Evolutionary conservation across 2,113 vertebrate genomes (phyloP).

Genomic region (Siniperca knerii): DNA sequence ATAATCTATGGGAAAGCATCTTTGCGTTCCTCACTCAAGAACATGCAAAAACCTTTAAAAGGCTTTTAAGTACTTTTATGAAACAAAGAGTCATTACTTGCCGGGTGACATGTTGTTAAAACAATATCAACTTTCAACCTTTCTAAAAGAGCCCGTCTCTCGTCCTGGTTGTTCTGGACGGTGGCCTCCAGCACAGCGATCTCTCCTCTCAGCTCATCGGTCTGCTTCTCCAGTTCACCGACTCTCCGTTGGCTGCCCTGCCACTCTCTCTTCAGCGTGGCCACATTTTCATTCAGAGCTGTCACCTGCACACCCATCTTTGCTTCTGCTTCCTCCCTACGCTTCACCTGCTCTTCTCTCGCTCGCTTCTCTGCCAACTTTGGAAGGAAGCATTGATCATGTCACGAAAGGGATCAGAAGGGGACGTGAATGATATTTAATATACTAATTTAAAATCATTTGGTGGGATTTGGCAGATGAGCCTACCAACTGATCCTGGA

Average conservation of each 20-base stretch:
- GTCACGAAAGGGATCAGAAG: background rate
- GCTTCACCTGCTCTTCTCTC: slow-evolving; percentile 88
- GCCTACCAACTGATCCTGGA: slow-evolving; percentile 86
- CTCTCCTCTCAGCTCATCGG: slow-evolving; percentile 94
- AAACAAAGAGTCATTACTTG: background rate
- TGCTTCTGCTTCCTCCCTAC: slow-evolving; percentile 89
- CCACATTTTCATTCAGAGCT: slow-evolving; percentile 95
- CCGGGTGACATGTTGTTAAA: background rate
- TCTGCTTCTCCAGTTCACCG: slow-evolving; percentile 95
- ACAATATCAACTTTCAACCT: slow-evolving; percentile 80
- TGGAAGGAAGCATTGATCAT: background rate
- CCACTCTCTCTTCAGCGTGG: slow-evolving; percentile 97
- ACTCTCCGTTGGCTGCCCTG: slow-evolving; percentile 94
- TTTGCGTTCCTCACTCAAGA: background rate
- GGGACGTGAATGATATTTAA: background rate
- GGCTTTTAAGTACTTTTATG: background rate
- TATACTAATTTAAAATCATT: background rate
- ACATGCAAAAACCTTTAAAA: background rate
- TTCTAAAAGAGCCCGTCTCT: slow-evolving; percentile 94
- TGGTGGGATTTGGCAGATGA: background rate
- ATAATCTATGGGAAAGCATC: background rate
- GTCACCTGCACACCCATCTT: slow-evolving; percentile 91
- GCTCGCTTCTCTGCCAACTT: slow-evolving; percentile 89
- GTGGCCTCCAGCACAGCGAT: slow-evolving; percentile 98
- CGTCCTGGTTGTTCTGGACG: slow-evolving; percentile 97